Conservation (phyloP, 2,113 vertebrate genomes). For the Silurus glanis region DNA sequence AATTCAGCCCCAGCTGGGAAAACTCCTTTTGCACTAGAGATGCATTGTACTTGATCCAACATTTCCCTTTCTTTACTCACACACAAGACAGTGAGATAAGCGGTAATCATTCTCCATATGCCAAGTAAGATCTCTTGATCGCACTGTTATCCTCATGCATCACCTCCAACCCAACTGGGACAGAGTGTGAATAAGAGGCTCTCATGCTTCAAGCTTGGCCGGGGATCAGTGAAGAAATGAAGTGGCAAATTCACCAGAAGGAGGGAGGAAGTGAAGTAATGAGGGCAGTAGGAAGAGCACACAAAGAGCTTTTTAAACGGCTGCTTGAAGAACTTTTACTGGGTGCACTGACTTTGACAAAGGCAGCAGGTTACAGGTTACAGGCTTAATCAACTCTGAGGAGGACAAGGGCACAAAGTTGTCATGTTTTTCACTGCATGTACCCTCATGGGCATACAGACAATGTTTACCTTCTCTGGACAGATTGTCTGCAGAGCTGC, state of each 20-base stretch:
- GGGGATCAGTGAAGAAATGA: slow-evolving; percentile 29
- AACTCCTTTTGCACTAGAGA: slow-evolving; percentile 46
- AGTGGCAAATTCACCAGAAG: slow-evolving; percentile 38
- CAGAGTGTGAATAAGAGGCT: slow-evolving; percentile 27
- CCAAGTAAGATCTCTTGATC: slow-evolving; percentile 13
- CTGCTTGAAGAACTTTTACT: slow-evolving; percentile 41
- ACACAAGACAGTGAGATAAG: slow-evolving; percentile 30
- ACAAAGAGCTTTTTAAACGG: slow-evolving; percentile 33
- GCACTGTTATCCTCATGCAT: neutral
- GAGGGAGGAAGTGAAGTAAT: slow-evolving; percentile 7
- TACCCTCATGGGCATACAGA: neutral
- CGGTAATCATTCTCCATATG: slow-evolving; percentile 26
- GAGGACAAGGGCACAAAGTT: slow-evolving; percentile 30
- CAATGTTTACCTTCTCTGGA: slow-evolving; percentile 14
- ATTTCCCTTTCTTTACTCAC: slow-evolving; percentile 52
- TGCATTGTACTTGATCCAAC: slow-evolving; percentile 59
- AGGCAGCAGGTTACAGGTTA: slow-evolving; percentile 39
- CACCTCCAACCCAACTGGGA: slow-evolving; percentile 23
- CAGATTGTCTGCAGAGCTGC: neutral
- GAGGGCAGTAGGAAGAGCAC: slow-evolving; percentile 7
- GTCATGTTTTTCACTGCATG: slow-evolving; percentile 30
- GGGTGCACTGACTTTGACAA: slow-evolving; percentile 39
- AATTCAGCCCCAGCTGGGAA: neutral
- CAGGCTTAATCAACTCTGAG: slow-evolving; percentile 31
- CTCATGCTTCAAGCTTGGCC: slow-evolving; percentile 20